Evolutionary conservation across 2,888 invertebrate genomes (phyloP).

Genomic region (Labia minor): DNA sequence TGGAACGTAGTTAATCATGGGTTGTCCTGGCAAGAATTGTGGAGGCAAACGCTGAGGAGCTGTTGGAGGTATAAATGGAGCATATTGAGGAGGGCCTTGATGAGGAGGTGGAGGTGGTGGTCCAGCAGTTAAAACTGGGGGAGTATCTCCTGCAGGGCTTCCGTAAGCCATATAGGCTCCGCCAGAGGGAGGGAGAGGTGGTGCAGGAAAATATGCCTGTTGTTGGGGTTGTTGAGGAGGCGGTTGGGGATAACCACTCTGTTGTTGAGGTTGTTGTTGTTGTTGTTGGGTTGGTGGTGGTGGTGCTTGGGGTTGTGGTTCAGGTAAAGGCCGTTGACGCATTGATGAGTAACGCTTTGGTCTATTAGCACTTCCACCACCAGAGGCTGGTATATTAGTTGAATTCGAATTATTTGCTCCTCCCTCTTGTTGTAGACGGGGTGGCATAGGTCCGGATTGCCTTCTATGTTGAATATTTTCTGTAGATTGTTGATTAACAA

Average conservation of each 20-base stretch:
- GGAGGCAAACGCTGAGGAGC: slow-evolving; percentile 31
- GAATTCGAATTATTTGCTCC: slow-evolving; percentile 15
- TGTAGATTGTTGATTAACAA: slow-evolving; percentile 8
- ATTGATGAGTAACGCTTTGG: slow-evolving; percentile 59
- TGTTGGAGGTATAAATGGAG: slow-evolving; percentile 29
- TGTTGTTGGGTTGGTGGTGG: slow-evolving; percentile 32
- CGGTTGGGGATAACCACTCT: slow-evolving; percentile 17
- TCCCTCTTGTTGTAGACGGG: slow-evolving; percentile 8
- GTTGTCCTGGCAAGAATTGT: slow-evolving; percentile 31
- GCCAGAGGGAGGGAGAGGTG: slow-evolving; percentile 5
- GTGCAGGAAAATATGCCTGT: slow-evolving; percentile 21
- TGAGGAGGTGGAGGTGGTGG: slow-evolving; percentile 24
- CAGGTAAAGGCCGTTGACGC: slow-evolving; percentile 48
- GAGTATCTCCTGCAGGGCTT: slow-evolving; percentile 22
- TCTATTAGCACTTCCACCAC: slow-evolving; percentile 35
- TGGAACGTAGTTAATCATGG: slow-evolving; percentile 36
- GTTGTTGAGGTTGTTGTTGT: slow-evolving; percentile 24
- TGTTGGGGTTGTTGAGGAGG: slow-evolving; percentile 19
- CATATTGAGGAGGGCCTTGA: slow-evolving; percentile 21
- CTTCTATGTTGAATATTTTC: background rate
- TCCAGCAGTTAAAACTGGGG: slow-evolving; percentile 20
- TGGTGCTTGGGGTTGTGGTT: slow-evolving; percentile 32
- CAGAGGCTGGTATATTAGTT: background rate
- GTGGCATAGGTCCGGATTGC: background rate
- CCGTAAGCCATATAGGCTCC: slow-evolving; percentile 17